Conservation (phyloP, 2,888 invertebrate species). For the Agriopis leucophaearia region DNA sequence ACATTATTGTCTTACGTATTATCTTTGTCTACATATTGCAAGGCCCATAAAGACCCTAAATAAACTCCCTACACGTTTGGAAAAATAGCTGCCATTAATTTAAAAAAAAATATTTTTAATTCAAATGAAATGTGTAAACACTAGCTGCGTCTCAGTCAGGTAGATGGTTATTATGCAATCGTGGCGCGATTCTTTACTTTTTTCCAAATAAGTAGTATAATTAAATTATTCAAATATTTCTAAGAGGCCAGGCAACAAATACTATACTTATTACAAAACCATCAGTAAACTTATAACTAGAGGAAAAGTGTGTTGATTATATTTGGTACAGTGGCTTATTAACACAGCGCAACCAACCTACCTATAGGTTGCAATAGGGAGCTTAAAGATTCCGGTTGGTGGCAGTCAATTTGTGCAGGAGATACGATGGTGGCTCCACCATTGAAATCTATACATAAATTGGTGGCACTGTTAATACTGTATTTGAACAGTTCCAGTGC, state of each 20-base stretch:
- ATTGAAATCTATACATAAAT: neutral
- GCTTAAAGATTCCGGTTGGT: neutral
- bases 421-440: slow-evolving; percentile 1
- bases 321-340: neutral
- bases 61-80: slow-evolving; percentile 23
- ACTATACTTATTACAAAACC: neutral
- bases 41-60: slow-evolving; percentile 20
- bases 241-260: neutral
- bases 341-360: too few species aligned
- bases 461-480: too few species aligned
- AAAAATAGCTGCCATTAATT: slow-evolving; percentile 41
- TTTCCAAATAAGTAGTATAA: neutral
- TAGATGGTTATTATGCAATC: neutral
- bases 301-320: neutral
- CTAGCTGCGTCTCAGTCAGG: slow-evolving; percentile 9
- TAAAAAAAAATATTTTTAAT: neutral
- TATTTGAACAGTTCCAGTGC: too few species aligned
- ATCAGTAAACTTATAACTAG: neutral
- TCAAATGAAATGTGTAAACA: neutral
- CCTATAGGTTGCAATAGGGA: neutral
- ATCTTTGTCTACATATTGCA: slow-evolving; percentile 34
- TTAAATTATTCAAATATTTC: neutral
- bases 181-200: neutral
- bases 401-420: neutral
- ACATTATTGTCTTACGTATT: slow-evolving; percentile 56